Evolutionary conservation across 2,888 invertebrate genomes (phyloP).

Genomic region (Callinectes sapidus): DNA sequence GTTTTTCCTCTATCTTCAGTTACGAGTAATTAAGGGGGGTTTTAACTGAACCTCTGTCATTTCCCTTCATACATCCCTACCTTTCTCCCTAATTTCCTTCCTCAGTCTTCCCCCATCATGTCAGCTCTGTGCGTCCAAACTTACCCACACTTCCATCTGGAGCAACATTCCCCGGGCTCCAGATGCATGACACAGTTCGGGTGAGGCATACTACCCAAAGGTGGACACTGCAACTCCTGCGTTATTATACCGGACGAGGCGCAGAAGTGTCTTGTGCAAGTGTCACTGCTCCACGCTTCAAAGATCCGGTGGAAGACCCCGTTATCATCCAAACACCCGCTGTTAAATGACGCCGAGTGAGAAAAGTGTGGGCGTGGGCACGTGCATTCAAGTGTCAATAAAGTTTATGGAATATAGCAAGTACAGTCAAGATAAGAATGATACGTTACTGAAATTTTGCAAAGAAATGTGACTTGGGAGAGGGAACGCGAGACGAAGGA

Average conservation of each 20-base stretch:
- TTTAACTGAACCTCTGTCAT: too few relatives aligned
- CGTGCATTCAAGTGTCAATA: neutral
- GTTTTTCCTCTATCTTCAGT: neutral
- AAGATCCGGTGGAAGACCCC: neutral
- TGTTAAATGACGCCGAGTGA: neutral
- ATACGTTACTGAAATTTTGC: neutral
- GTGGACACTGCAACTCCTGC: neutral
- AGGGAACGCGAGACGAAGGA: too few relatives aligned
- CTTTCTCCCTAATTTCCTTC: neutral
- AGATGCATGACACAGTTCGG: neutral
- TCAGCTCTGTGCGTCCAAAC: neutral
- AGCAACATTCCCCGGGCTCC: constrained; percentile 31
- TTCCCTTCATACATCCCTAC: neutral
- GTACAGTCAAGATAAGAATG: neutral
- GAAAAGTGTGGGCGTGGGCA: neutral
- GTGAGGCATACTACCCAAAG: neutral
- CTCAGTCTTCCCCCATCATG: neutral
- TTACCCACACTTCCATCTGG: constrained; percentile 31
- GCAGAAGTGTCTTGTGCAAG: constrained; percentile 28
- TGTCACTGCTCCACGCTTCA: neutral
- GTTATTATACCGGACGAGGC: neutral
- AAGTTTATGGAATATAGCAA: neutral
- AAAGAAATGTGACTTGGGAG: too few relatives aligned
- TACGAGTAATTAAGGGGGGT: too few relatives aligned
- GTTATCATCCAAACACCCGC: constrained; percentile 43